Evolutionary conservation across 2,113 vertebrate genomes (phyloP).

Genomic region (Peucedramus taeniatus): DNA sequence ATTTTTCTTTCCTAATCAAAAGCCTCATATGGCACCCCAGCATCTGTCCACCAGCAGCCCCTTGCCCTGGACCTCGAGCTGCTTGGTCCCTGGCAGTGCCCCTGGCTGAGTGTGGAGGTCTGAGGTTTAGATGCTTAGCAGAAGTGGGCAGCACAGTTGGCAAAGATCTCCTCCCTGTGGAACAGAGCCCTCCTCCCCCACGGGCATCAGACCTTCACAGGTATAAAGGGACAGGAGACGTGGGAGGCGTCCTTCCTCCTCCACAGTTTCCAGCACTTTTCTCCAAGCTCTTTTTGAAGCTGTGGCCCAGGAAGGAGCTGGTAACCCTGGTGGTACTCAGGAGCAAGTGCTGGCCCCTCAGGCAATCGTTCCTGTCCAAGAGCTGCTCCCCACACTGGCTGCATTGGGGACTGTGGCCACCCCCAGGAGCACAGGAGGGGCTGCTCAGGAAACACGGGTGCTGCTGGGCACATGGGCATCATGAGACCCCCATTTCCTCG

Average conservation of each 20-base stretch:
- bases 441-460: neutral
- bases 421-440: neutral
- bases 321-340: neutral
- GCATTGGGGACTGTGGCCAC: neutral
- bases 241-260: neutral
- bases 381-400: neutral
- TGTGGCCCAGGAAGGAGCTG: neutral
- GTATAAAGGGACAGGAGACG: neutral
- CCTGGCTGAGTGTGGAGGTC: neutral
- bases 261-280: accelerated
- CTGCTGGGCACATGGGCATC: neutral
- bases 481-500: neutral
- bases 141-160: accelerated
- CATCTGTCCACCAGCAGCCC: neutral
- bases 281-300: neutral
- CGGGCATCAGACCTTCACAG: neutral
- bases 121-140: neutral
- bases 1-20: neutral
- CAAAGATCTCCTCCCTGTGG: neutral
- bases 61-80: accelerated
- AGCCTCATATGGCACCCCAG: neutral
- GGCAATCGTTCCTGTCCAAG: neutral
- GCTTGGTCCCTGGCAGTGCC: neutral
- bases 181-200: neutral
- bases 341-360: neutral